Evolutionary conservation across 2,888 invertebrate genomes (phyloP), one percentile per base, ranked within the genome.

Genomic region (Melanophora roralis): DNA sequence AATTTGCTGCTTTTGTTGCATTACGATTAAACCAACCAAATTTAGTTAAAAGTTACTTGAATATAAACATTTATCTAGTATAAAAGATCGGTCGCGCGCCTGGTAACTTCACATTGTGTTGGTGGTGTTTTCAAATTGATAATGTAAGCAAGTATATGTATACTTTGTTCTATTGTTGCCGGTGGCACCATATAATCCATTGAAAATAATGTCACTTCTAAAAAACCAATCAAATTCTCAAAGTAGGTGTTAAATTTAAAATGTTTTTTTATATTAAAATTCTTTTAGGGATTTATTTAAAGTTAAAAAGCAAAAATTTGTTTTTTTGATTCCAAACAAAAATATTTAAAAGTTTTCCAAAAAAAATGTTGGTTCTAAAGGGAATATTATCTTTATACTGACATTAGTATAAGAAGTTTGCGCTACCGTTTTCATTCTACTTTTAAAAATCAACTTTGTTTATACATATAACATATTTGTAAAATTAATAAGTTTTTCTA

Each of bases 41-140:
- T 73, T 64, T 73, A 73, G 32, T 72, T 72, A 45, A 76, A 67
- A 73, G 78, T 78, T 45, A 51, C 43, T 64, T 45, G n/a, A 59
- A 57, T 32, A 16, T 49, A 38, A 32, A 51, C 23, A 14, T n/a
- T n/a, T n/a, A n/a, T n/a, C n/a, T n/a, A n/a, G 6, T 27, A 27
- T 27, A 6, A 3, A 27, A 27, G 27, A 27, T 27, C 9, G 62
- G 6, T 5, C 65, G 59, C 69, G 51, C 74, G 65, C 67, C 78
- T 55, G 57, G 38, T 40, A 27, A 27, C 36, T 55, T 7, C 40
- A 38, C 23, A n/a, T n/a, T 72, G 76, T 76, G 80, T 80, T 80
- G 80, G 76, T 76, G 76, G 76, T 80, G 68, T 73, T 76, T 45
- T 32, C 72, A 80, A 80, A n/a, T n/a, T 73, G 76, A 57, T 76